These are phyloP conservation scores for Melitaea cinxia DNA, from an alignment of 1,140 invertebrate genomes.

Conservation along the genomic window DNA sequence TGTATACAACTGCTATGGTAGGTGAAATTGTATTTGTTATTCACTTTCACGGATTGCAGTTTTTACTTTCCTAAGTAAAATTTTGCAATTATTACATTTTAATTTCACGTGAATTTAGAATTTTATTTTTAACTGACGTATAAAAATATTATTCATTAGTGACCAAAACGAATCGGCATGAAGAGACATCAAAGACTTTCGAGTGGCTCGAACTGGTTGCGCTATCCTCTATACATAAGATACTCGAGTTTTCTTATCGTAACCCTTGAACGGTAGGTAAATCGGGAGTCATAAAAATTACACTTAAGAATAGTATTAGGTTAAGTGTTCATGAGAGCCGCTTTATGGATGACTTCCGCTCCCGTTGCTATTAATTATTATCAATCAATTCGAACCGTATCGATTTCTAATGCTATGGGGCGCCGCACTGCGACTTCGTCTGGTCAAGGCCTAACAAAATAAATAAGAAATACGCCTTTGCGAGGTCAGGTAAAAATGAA, in stretches of 20 bases:
- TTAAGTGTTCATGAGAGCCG: conserved; percentile 52
- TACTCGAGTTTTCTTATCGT: conserved; percentile 65
- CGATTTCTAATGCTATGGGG: conserved; percentile 68
- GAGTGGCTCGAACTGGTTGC: conserved; percentile 55
- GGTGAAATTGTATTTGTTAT: conserved; percentile 57
- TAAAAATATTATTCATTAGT: conserved; percentile 55
- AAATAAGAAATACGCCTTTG: conserved; percentile 9
- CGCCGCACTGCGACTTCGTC: conserved; percentile 59
- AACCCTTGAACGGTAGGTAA: conserved; percentile 69
- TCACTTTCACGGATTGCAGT: conserved; percentile 54
- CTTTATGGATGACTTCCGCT: conserved; percentile 46
- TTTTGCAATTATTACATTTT: conserved; percentile 52
- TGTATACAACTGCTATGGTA: conserved; percentile 41
- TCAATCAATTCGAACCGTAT: conserved; percentile 64
- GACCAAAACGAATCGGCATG: conserved; percentile 41
- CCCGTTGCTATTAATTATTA: conserved; percentile 67
- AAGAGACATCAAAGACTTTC: conserved; percentile 62
- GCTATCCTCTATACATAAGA: conserved; percentile 52
- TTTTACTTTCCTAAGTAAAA: conserved; percentile 61
- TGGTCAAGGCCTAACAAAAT: conserved; percentile 44
- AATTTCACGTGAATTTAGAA: conserved; percentile 38
- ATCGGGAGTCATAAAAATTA: conserved; percentile 75
- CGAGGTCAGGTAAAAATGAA: conserved; percentile 60
- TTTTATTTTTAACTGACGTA: conserved; percentile 45
- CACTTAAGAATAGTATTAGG: conserved; percentile 60